Percentiles rank a stretch among this genome's conserved stretches.
These are phyloP conservation scores for Platorchestia sp. DNA, from an alignment of 1,140 invertebrate genomes.

Conservation along the genomic window DNA sequence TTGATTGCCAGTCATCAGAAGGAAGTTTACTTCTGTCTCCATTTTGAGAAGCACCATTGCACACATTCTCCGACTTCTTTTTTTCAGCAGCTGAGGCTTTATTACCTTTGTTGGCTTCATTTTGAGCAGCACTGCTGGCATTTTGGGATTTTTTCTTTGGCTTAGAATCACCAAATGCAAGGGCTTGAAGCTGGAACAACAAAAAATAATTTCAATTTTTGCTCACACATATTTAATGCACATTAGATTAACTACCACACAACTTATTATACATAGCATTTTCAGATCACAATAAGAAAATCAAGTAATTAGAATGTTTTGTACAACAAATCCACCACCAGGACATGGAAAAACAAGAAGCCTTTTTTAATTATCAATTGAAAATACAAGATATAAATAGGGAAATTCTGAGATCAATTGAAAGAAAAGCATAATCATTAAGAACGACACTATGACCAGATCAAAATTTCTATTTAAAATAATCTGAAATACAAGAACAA, in stretches of 20 bases:
- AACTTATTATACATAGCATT: neutral
- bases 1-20: slow-evolving; percentile 32
- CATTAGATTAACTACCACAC: neutral
- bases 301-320: neutral
- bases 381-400: too few species aligned
- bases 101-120: neutral
- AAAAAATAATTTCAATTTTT: neutral
- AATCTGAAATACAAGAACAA: too few species aligned
- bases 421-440: too few species aligned
- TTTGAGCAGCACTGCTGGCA: neutral
- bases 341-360: too few species aligned
- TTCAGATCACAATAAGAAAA: neutral
- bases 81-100: slow-evolving; percentile 9
- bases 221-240: neutral
- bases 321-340: too few species aligned
- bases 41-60: slow-evolving; percentile 1
- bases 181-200: neutral
- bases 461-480: too few species aligned
- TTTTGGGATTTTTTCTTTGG: neutral
- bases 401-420: too few species aligned
- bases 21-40: neutral
- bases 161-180: neutral
- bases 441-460: too few species aligned
- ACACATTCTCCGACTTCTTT: neutral
- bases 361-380: too few species aligned